These are phyloP conservation scores for Iselma pallidipennis DNA, from an alignment of 2,888 invertebrate species.

Conservation along the genomic window DNA sequence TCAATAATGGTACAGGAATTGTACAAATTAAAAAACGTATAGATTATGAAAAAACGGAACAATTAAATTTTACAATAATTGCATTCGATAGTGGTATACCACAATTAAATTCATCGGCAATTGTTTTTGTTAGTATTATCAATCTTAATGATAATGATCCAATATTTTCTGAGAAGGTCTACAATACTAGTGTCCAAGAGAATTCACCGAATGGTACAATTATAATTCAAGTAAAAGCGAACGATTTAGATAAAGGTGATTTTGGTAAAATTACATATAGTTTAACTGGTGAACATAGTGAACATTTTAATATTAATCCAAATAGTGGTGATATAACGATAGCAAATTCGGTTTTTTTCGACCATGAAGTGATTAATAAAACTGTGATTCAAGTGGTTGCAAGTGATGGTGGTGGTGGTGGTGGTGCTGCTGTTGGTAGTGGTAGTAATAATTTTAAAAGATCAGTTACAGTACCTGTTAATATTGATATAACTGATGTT, in stretches of 20 bases:
- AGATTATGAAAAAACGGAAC: constrained; percentile 81
- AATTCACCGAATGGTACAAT: constrained; percentile 74
- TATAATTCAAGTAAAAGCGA: constrained; percentile 74
- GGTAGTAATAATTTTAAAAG: constrained; percentile 72
- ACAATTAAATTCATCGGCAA: constrained; percentile 76
- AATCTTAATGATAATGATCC: constrained; percentile 92
- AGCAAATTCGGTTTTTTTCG: constrained; percentile 70
- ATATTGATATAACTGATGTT: constrained; percentile 78
- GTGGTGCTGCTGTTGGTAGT: constrained; percentile 76
- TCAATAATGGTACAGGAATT: constrained; percentile 80
- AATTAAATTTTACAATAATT: constrained; percentile 76
- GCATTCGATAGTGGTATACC: constrained; percentile 90
- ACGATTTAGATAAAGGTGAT: constrained; percentile 76
- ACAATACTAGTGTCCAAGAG: constrained; percentile 74
- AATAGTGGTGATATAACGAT: constrained; percentile 77
- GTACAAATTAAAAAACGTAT: constrained; percentile 77
- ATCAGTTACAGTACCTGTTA: constrained; percentile 76
- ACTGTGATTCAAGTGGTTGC: constrained; percentile 80
- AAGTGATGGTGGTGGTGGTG: constrained; percentile 75
- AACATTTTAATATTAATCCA: constrained; percentile 73
- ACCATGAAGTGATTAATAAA: constrained; percentile 74
- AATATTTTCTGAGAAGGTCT: constrained; percentile 68
- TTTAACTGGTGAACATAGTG: constrained; percentile 73
- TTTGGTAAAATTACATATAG: constrained; percentile 80
- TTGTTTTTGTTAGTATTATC: constrained; percentile 73